Conservation (phyloP, 2,113 vertebrate species). For the Gymnogyps californianus region DNA sequence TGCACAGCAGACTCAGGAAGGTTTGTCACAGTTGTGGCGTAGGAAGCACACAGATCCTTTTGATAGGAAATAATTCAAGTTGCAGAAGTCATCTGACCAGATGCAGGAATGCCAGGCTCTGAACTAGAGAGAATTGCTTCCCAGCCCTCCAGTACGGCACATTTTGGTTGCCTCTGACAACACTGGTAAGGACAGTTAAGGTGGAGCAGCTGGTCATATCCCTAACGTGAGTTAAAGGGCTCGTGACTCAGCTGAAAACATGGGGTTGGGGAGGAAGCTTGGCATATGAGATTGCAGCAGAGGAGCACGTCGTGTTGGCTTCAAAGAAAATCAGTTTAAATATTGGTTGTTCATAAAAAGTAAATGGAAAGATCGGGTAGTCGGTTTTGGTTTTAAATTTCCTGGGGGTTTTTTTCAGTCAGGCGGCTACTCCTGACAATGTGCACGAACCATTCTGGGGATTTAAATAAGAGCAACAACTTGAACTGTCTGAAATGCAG, state of each 20-base stretch:
- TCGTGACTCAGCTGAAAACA: not conserved
- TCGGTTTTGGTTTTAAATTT: not conserved
- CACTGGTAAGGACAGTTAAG: not conserved
- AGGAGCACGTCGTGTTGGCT: not conserved
- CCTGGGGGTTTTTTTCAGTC: not conserved
- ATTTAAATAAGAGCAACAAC: not conserved
- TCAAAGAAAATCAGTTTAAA: not conserved
- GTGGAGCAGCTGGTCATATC: not conserved
- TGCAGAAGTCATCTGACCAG: not conserved
- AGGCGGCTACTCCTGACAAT: not conserved
- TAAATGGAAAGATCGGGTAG: not conserved
- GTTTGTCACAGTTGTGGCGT: not conserved
- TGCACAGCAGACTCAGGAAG: not conserved
- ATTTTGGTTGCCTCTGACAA: not conserved
- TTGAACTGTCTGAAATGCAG: not conserved
- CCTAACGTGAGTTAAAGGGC: not conserved
- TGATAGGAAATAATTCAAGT: slow-evolving; percentile 5
- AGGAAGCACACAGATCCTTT: not conserved
- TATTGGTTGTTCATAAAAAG: not conserved
- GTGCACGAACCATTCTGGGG: not conserved
- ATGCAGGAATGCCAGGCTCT: not conserved
- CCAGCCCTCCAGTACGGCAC: not conserved
- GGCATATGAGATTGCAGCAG: not conserved
- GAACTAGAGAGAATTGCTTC: not conserved
- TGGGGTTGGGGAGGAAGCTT: not conserved